A percentile compares a stretch with the other conserved stretches of the same genome.
Conservation (phyloP, 1,140 invertebrate genomes). For the Tigriopus japonicus region DNA sequence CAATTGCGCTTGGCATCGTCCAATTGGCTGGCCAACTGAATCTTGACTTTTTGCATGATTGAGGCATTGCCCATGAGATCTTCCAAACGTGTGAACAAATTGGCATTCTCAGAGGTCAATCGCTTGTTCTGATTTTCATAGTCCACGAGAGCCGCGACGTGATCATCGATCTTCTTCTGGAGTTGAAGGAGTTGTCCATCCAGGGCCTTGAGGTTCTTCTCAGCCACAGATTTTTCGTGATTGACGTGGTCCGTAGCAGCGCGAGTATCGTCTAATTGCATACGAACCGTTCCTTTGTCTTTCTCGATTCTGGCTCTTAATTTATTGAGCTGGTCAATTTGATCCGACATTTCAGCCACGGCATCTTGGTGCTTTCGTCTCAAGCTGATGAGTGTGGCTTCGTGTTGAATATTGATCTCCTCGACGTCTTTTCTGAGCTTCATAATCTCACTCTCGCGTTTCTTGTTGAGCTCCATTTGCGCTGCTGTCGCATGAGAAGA, state of each 20-base stretch:
- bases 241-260: constrained; percentile 31
- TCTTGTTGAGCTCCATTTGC: constrained; percentile 14
- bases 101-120: constrained; percentile 30
- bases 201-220: constrained; percentile 28
- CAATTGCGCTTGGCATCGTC: constrained; percentile 38
- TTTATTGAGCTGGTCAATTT: constrained; percentile 98
- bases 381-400: constrained; percentile 76
- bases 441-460: constrained; percentile 8
- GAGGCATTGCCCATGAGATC: constrained; percentile 36
- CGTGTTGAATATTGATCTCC: constrained; percentile 78
- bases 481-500: constrained; percentile 7
- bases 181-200: constrained; percentile 34
- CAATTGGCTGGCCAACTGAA: constrained; percentile 29
- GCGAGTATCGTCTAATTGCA: constrained; percentile 30
- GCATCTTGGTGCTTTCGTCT: constrained; percentile 99
- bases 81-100: constrained; percentile 33
- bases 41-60: constrained; percentile 32
- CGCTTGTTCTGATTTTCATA: constrained; percentile 30
- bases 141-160: constrained; percentile 26
- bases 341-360: constrained; percentile 93
- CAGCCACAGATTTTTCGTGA: constrained; percentile 32
- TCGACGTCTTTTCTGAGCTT: constrained; percentile 14
- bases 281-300: constrained; percentile 32
- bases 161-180: constrained; percentile 33
- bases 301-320: constrained; percentile 58